phyloP scores from a whole-genome alignment of 1,140 invertebrate genomes.

The Bombus sibiricus region DNA sequence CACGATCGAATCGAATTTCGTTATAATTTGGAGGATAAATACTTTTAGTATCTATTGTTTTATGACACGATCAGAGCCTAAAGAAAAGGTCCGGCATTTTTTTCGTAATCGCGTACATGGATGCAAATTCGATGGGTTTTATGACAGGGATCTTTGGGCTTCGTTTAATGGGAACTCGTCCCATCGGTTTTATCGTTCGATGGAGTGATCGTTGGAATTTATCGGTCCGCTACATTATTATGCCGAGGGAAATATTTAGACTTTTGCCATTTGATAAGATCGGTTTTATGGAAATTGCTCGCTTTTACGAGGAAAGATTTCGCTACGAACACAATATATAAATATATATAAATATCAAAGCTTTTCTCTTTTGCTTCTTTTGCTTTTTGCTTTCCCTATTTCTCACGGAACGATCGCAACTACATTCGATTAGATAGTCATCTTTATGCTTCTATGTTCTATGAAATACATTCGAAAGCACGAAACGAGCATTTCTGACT shows the following conservation, averaged over 20 bases:
- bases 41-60: neutral
- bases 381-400: too few species aligned
- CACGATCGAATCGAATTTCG: neutral
- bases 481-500: neutral
- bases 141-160: neutral
- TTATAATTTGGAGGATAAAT: neutral
- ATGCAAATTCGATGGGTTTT: conserved; percentile 17
- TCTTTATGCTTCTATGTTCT: neutral
- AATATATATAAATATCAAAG: neutral
- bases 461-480: neutral
- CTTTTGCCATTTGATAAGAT: conserved; percentile 3
- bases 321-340: neutral
- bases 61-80: neutral
- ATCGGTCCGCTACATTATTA: conserved; percentile 8
- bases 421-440: neutral
- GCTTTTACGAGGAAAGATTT: conserved; percentile 17
- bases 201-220: conserved; percentile 16
- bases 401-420: neutral
- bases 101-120: neutral
- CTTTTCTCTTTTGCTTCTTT: neutral
- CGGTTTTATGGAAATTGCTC: conserved; percentile 21
- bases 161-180: conserved; percentile 11
- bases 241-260: neutral
- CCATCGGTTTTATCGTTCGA: neutral
- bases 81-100: neutral